Percentiles rank a stretch among this genome's conserved stretches.
Evolutionary conservation across 2,888 invertebrate species (phyloP).

Genomic region (Epinotia nisella): DNA sequence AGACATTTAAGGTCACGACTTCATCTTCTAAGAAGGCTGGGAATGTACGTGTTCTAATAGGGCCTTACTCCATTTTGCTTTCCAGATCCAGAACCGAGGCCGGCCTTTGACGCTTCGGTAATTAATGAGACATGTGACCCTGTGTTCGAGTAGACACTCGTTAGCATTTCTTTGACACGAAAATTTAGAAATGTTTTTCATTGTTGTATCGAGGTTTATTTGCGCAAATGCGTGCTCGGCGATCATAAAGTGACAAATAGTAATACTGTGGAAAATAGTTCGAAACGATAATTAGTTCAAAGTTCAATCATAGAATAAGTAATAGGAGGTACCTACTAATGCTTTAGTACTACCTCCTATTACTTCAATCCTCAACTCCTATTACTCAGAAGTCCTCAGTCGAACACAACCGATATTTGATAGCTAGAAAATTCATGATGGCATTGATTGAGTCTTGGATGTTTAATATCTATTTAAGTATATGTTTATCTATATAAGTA

Average conservation of each 20-base stretch:
- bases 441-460: too few species aligned
- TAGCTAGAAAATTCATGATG: too few species aligned
- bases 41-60: background rate
- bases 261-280: conserved; percentile 1
- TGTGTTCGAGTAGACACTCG: conserved; percentile 15
- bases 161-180: conserved; percentile 19
- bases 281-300: background rate
- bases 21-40: background rate
- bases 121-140: conserved; percentile 36
- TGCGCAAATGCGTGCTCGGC: conserved; percentile 15
- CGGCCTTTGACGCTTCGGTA: conserved; percentile 22
- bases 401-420: too few species aligned
- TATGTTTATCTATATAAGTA: too few species aligned
- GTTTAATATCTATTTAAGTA: too few species aligned
- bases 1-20: conserved; percentile 21
- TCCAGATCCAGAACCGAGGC: conserved; percentile 13
- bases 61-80: background rate
- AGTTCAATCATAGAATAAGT: background rate
- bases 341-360: too few species aligned
- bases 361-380: too few species aligned
- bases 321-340: too few species aligned
- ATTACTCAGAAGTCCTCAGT: too few species aligned
- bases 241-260: conserved; percentile 5
- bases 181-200: conserved; percentile 20
- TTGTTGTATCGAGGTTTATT: conserved; percentile 20